phyloP scores from a whole-genome alignment of 2,113 vertebrate species.

The Raja brachyura region DNA sequence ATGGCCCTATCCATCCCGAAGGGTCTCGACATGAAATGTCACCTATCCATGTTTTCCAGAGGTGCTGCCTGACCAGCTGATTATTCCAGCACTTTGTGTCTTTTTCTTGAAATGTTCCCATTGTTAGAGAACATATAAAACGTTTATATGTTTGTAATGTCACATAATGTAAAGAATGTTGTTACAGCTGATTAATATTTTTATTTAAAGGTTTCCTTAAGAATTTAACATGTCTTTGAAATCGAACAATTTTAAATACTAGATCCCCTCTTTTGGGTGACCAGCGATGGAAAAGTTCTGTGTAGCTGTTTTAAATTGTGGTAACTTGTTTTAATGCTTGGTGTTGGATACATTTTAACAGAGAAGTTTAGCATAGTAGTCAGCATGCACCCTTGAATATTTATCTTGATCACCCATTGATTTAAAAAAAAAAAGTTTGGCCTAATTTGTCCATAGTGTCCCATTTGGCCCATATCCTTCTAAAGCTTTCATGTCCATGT shows the following conservation, averaged over 20 bases:
- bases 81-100: too few species aligned
- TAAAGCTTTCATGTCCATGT: too few species aligned
- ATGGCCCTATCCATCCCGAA: too few species aligned
- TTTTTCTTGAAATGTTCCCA: neutral
- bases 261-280: neutral
- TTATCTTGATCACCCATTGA: slow-evolving; percentile 9
- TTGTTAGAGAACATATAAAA: neutral
- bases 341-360: neutral
- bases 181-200: neutral
- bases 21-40: too few species aligned
- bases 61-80: too few species aligned
- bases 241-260: neutral
- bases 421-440: too few species aligned
- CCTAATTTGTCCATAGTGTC: too few species aligned
- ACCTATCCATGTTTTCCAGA: too few species aligned
- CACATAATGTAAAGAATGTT: neutral
- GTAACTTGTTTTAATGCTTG: neutral
- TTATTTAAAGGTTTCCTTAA: neutral
- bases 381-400: slow-evolving; percentile 1
- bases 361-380: neutral
- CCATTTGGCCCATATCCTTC: too few species aligned
- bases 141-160: neutral
- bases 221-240: neutral
- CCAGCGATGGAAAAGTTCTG: neutral
- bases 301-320: slow-evolving; percentile 23